These are phyloP conservation scores for Hemicentrotus pulcherrimus DNA, from an alignment of 35 echinoderm and acorn worm species.

Conservation along the genomic window DNA sequence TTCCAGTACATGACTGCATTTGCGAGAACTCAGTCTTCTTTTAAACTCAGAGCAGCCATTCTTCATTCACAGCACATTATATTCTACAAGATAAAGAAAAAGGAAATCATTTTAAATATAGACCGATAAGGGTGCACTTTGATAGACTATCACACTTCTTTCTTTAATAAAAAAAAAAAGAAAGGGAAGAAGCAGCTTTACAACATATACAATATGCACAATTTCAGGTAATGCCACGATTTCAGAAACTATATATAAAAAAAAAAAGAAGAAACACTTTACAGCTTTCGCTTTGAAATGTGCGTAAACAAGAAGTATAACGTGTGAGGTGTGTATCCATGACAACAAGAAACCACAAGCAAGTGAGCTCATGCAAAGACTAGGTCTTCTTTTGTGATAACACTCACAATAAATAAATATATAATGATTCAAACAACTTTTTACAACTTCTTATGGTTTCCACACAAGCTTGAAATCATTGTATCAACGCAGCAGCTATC, in stretches of 20 bases:
- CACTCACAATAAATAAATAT: neutral
- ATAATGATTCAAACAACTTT: conserved; percentile 4
- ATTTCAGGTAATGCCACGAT: conserved; percentile 25
- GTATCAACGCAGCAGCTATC: neutral
- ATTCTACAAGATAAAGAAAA: neutral
- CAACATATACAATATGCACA: conserved; percentile 35
- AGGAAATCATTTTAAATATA: neutral
- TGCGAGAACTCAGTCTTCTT: neutral
- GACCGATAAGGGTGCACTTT: neutral
- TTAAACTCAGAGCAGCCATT: neutral
- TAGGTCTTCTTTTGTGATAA: neutral
- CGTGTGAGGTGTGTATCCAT: neutral
- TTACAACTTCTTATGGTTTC: conserved; percentile 5
- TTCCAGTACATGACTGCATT: neutral
- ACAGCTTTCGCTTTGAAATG: neutral
- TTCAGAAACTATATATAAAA: conserved; percentile 17
- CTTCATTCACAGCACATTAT: neutral
- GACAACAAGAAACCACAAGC: neutral
- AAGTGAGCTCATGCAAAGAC: neutral
- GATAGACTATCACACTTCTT: conserved; percentile 12
- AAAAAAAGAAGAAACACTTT: neutral
- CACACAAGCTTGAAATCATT: neutral
- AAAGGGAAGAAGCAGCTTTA: neutral
- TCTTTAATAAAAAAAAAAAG: neutral
- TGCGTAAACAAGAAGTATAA: neutral